Base-by-base conservation (phyloP, 1,140 invertebrate species). In the Globodera rostochiensis region DNA sequence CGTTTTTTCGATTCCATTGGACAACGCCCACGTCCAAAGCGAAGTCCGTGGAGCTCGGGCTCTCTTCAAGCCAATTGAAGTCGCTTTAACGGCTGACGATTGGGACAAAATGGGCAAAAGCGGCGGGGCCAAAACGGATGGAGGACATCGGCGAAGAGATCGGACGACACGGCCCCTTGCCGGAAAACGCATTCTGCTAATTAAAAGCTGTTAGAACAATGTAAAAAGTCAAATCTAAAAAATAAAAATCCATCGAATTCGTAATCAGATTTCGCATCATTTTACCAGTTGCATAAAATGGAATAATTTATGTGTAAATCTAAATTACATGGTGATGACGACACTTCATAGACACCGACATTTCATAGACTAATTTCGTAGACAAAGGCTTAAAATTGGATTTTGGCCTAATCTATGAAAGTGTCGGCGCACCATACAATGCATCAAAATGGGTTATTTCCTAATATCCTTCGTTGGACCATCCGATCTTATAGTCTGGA, bases 391-490 rank as follows among this genome's bases (percentile, higher is more conserved):
- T 36, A 36, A 36, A 36, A 36, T 2, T 3, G 36, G 36, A 36
- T 36, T 36, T 36, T 36, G 36, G 36, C 36, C 36, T 36, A 36
- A 1, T 36, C 36, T 36, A 36, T 36, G 36, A 36, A 36, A 36
- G n/a, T 36, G 36, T 36, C 36, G 36, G 36, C 36, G 36, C 36
- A 36, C 36, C 36, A 36, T 36, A 36, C 36, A 76, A 76, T 66
- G 49, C 45, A 77, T 64, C 64, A 69, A 21, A 78, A 46, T 50
- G 70, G 70, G 21, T 45, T 74, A 47, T 46, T 36, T 49, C 6
- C 36, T 81, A 95, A 90, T 96, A 96, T 74, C 94, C 95, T 84
- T 95, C 95, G 91, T 95, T 93, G 77, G 93, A 93, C 88, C 93
- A 94, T 15, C 93, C 93, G 77, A 96, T 93, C 15, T 92, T 90